phyloP scores from a whole-genome alignment of 2,888 invertebrate species.

The Xylota segnis region DNA sequence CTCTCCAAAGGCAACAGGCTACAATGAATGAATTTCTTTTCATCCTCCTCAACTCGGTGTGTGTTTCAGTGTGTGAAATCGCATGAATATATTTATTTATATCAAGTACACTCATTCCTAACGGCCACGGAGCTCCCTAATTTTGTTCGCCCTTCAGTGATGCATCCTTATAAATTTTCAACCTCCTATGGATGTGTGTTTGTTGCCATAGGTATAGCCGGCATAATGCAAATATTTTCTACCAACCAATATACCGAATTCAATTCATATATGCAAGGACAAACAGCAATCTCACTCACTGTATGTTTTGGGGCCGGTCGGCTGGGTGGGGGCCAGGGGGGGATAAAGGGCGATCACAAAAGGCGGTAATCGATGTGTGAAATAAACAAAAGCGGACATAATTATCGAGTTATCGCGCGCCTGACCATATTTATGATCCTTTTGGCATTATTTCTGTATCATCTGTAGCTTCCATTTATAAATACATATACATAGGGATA shows the following conservation, averaged over 20 bases:
- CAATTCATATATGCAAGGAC: conserved; percentile 52
- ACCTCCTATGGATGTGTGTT: conserved; percentile 14
- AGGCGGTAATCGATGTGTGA: conserved; percentile 84
- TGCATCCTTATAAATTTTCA: conserved; percentile 58
- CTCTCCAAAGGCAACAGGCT: conserved; percentile 62
- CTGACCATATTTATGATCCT: conserved; percentile 79
- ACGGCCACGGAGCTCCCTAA: conserved; percentile 43
- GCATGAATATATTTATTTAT: conserved; percentile 35
- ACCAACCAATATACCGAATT: conserved; percentile 1
- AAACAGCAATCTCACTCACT: conserved; percentile 28
- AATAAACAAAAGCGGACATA: conserved; percentile 85
- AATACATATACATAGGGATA: conserved; percentile 52
- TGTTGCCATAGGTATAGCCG: conserved; percentile 35
- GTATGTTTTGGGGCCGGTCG: background rate
- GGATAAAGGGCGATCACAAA: conserved; percentile 76
- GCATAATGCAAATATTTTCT: conserved; percentile 71
- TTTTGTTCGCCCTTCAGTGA: conserved; percentile 47
- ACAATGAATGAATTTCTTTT: conserved; percentile 44
- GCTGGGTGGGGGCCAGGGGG: too few relatives aligned
- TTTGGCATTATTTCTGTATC: conserved; percentile 77
- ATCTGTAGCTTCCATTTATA: conserved; percentile 71
- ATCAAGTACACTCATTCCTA: conserved; percentile 30
- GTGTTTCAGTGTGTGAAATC: conserved; percentile 9
- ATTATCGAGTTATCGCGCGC: conserved; percentile 85
- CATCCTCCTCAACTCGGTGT: background rate